Conservation (phyloP, 2,797 vertebrate species). For the Oophaga sylvatica region DNA sequence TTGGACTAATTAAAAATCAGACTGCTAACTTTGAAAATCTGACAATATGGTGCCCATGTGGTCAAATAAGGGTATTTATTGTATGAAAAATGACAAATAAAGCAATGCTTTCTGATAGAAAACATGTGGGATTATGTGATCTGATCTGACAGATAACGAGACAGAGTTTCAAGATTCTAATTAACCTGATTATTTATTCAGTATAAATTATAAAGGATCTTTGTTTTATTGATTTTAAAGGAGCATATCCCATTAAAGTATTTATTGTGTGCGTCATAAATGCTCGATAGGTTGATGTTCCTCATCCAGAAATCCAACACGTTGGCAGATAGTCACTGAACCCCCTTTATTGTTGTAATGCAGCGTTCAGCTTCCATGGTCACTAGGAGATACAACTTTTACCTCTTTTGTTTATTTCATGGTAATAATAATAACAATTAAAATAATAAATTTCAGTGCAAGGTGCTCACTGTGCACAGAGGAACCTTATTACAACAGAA, state of each 20-base stretch:
- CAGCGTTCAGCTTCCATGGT: background rate
- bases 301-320: background rate
- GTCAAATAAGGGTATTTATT: background rate
- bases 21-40: constrained; percentile 4
- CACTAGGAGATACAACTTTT: too few relatives aligned
- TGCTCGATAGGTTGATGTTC: background rate
- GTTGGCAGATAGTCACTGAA: background rate
- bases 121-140: background rate
- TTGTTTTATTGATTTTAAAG: background rate
- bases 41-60: background rate
- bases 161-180: background rate
- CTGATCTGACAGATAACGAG: background rate
- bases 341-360: background rate
- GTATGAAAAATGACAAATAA: background rate
- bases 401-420: too few relatives aligned
- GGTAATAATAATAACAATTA: too few relatives aligned
- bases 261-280: background rate
- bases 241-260: background rate
- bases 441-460: too few relatives aligned
- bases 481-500: too few relatives aligned
- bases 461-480: too few relatives aligned
- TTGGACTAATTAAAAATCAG: background rate
- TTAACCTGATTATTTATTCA: background rate
- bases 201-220: background rate
- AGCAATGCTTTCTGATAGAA: background rate